Evolutionary conservation across 2,113 vertebrate genomes (phyloP).

Genomic region (Sorex fumeus): DNA sequence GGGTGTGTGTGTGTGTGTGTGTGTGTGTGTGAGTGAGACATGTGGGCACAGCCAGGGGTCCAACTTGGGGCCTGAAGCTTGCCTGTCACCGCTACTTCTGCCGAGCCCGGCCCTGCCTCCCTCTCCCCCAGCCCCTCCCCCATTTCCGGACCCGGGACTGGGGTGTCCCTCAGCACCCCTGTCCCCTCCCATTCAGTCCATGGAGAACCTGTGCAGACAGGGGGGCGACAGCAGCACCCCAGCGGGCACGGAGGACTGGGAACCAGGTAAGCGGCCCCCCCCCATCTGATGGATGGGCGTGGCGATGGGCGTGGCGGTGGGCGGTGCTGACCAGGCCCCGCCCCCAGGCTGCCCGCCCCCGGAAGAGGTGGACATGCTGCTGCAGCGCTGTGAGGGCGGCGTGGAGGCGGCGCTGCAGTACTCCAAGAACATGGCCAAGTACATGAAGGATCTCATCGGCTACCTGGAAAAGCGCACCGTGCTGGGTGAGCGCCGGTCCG

Average conservation of each 20-base stretch:
- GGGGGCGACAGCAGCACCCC: slow-evolving; percentile 83
- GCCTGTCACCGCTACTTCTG: too few relatives aligned
- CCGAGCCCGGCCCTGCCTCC: too few relatives aligned
- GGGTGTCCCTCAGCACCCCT: background rate
- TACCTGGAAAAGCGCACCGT: slow-evolving; percentile 94
- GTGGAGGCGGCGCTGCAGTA: slow-evolving; percentile 95
- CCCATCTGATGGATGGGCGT: background rate
- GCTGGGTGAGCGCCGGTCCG: slow-evolving; percentile 88
- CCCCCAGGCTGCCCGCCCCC: slow-evolving; percentile 81
- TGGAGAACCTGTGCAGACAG: slow-evolving; percentile 94
- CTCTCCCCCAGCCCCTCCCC: too few relatives aligned
- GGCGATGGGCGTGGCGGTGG: background rate
- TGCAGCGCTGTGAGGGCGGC: slow-evolving; percentile 96
- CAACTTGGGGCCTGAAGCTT: too few relatives aligned
- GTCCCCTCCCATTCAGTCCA: slow-evolving; percentile 86
- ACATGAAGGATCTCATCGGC: slow-evolving; percentile 95
- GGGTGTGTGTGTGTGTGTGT: too few relatives aligned
- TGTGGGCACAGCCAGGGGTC: too few relatives aligned
- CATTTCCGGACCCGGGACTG: too few relatives aligned
- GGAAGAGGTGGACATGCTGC: slow-evolving; percentile 94
- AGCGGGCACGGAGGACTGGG: slow-evolving; percentile 81
- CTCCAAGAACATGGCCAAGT: slow-evolving; percentile 95
- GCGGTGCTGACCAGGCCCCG: background rate
- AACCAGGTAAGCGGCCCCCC: background rate
- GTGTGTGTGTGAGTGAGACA: too few relatives aligned